Base-by-base conservation (phyloP, 2,113 vertebrate species). In the Zeus faber region DNA sequence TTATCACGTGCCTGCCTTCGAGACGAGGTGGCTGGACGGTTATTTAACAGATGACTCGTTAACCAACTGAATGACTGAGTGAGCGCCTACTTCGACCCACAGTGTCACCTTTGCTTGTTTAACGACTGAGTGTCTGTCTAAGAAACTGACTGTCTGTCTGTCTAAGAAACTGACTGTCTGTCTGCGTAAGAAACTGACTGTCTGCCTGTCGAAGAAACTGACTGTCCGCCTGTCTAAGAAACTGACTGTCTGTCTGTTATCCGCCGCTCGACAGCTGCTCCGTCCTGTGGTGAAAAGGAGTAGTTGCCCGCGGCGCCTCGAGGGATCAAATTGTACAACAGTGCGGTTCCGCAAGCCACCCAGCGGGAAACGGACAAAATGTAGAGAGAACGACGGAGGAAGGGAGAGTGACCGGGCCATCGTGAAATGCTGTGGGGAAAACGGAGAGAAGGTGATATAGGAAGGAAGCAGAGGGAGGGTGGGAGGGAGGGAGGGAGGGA, bases 281-380 rank as follows among this genome's bases (percentile, higher is more conserved):
- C 23, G 44, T 60, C 62, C 62, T 45, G 37, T 49, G 50, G 63
- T 55, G 74, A 73, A 72, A 71, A 77, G 55, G 43, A 67, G 49
- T 23, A 16, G 58, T 50, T 74, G 62, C 43, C 77, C 65, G 7
- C 26, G 45, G 65, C 1, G 20, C 37, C 48, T 10, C 3, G 1
- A 48, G 49, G 63, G 57, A 64, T 40, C 37, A 58, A 49, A 63
- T 59, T 57, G 48, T 55, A 26, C 24, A 40, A 70, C 54, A 1
- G 23, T 24, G 70, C 57, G 70, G 44, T 62, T 65, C 40, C 54
- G 37, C 23, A 35, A 57, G 51, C 47, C 50, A 49, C 46, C 0
- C 16, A 54, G 51, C 45, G 62, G 45, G 16, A 16, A 26, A 16
- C 4, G 6, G 41, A 46, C 1, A 73, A 45, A 39, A 60, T 49